A percentile compares a stretch with the other conserved stretches of the same genome.
These are phyloP conservation scores for Lasioglossum lativentre DNA, from an alignment of 2,888 invertebrate species.

Conservation along the genomic window DNA sequence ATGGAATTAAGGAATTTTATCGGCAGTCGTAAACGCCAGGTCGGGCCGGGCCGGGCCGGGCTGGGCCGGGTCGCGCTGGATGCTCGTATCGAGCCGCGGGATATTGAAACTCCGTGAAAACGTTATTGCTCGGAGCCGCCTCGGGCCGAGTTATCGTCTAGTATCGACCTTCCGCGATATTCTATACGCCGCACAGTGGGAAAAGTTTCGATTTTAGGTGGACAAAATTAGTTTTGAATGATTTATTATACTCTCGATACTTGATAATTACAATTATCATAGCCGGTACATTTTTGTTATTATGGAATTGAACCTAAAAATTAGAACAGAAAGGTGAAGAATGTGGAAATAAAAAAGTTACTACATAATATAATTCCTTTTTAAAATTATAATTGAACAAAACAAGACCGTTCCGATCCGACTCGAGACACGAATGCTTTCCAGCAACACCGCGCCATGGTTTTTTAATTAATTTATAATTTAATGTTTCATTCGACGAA, in stretches of 20 bases:
- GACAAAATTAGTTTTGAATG: too few relatives aligned
- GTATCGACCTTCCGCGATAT: conserved; percentile 3
- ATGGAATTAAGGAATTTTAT: conserved; percentile 3
- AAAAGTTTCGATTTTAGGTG: too few relatives aligned
- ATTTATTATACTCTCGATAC: too few relatives aligned
- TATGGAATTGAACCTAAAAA: too few relatives aligned
- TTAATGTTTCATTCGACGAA: not conserved
- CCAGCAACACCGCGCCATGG: not conserved
- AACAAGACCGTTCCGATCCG: not conserved
- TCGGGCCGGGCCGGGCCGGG: not conserved
- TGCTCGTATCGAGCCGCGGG: conserved; percentile 3
- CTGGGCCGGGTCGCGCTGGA: not conserved
- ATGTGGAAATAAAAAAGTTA: too few relatives aligned
- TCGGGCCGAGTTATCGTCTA: conserved; percentile 5
- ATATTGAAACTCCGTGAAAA: conserved; percentile 10
- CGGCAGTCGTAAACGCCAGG: not conserved
- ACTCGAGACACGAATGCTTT: not conserved
- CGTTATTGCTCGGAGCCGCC: conserved; percentile 1
- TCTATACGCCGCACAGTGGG: not conserved
- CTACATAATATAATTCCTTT: too few relatives aligned
- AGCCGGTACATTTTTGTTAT: too few relatives aligned
- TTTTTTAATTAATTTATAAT: too few relatives aligned
- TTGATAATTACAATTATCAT: too few relatives aligned
- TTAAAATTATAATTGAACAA: too few relatives aligned
- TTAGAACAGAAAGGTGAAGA: too few relatives aligned